Conservation (phyloP, 2,113 vertebrate genomes). For the Clarias batrachus region DNA sequence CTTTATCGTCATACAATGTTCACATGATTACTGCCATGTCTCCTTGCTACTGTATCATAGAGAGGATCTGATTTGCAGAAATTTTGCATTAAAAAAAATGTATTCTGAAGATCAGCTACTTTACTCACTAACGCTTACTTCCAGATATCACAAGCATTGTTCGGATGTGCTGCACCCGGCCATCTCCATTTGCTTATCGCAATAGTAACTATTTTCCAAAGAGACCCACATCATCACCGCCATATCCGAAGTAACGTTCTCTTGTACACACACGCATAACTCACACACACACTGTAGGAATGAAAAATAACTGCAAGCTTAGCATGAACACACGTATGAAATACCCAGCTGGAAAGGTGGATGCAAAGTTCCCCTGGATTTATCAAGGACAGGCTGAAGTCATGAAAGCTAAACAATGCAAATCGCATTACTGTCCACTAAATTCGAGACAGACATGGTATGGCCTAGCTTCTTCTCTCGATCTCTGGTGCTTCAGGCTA, state of each 20-base stretch:
- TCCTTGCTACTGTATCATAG: neutral
- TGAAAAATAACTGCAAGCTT: neutral
- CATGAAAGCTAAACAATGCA: constrained; percentile 79
- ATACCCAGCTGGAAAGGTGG: constrained; percentile 15
- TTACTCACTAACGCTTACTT: constrained; percentile 28
- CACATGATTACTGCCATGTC: constrained; percentile 10
- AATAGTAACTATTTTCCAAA: constrained; percentile 38
- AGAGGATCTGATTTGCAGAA: neutral
- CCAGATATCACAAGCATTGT: constrained; percentile 50
- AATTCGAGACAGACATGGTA: constrained; percentile 72
- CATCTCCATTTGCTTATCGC: constrained; percentile 12
- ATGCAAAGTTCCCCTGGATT: constrained; percentile 45
- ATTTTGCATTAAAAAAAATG: neutral
- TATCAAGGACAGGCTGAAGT: constrained; percentile 67
- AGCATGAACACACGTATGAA: neutral
- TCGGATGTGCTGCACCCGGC: constrained; percentile 37
- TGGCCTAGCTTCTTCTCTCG: constrained; percentile 42
- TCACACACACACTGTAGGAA: constrained; percentile 1
- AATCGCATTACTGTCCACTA: constrained; percentile 75
- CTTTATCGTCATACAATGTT: neutral
- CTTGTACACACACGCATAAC: neutral
- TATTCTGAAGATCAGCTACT: neutral
- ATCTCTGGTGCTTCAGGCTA: constrained; percentile 43
- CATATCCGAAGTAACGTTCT: constrained; percentile 1
- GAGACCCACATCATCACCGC: constrained; percentile 17